Conservation (phyloP, 2,113 vertebrate species). For the Prinia subflava region DNA sequence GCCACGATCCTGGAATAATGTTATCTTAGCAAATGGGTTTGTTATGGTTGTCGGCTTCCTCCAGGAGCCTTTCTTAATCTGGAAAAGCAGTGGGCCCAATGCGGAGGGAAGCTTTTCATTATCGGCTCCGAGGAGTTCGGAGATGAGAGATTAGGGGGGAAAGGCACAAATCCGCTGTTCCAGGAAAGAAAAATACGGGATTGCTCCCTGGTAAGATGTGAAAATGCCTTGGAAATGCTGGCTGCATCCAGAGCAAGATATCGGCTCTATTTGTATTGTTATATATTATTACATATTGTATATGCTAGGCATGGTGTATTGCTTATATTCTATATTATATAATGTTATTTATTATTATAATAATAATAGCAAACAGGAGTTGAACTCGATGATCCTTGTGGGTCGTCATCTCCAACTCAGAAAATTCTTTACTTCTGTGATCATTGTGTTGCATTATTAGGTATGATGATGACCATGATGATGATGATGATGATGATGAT, state of each 20-base stretch:
- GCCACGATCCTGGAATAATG: background rate
- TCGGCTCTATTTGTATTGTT: background rate
- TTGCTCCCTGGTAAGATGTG: background rate
- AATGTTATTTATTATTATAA: background rate
- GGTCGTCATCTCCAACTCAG: background rate
- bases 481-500: background rate
- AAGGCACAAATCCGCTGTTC: background rate
- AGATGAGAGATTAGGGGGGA: background rate
- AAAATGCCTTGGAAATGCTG: background rate
- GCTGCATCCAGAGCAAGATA: background rate
- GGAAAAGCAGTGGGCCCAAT: background rate
- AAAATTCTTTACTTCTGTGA: background rate
- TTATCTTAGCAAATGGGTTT: background rate
- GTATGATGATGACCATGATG: background rate
- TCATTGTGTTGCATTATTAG: background rate
- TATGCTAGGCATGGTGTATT: background rate
- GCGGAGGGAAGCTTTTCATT: background rate
- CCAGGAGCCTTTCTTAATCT: background rate
- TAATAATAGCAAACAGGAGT: background rate
- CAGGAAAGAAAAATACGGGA: background rate
- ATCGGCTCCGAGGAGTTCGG: background rate
- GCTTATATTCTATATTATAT: background rate
- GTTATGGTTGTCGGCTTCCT: constrained; percentile 7
- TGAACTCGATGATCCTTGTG: background rate
- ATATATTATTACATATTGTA: background rate